Evolutionary conservation across 2,797 vertebrate species (phyloP).

Genomic region (Sebastes diaconus): DNA sequence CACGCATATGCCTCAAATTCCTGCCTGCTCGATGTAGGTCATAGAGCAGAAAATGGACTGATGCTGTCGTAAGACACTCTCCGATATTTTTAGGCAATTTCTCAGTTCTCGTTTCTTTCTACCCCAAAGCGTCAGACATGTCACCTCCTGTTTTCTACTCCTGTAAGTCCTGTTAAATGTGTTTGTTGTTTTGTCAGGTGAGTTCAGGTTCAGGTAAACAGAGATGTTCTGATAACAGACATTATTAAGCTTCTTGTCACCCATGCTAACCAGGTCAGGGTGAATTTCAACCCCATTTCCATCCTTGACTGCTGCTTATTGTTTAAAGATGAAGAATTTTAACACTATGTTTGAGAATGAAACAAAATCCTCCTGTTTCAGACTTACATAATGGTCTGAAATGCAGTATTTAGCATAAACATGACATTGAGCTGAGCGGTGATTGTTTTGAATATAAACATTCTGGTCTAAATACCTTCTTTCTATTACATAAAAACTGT

Average conservation of each 20-base stretch:
- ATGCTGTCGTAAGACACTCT: slow-evolving; percentile 6
- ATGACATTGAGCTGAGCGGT: neutral
- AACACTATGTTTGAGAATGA: neutral
- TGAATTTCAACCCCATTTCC: neutral
- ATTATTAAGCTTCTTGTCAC: neutral
- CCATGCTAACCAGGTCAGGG: neutral
- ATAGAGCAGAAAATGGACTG: slow-evolving; percentile 34
- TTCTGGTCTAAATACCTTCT: neutral
- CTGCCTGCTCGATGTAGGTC: slow-evolving; percentile 33
- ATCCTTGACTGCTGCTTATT: neutral
- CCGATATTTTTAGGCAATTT: neutral
- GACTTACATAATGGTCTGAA: neutral
- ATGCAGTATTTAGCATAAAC: slow-evolving; percentile 38
- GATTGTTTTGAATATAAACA: slow-evolving; percentile 54
- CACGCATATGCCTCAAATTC: slow-evolving; percentile 47
- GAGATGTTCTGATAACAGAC: slow-evolving; percentile 32
- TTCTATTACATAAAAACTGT: neutral
- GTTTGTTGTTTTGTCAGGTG: slow-evolving; percentile 1
- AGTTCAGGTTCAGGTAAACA: neutral
- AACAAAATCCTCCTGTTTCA: slow-evolving; percentile 17
- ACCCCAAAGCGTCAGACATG: neutral
- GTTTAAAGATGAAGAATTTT: slow-evolving; percentile 11
- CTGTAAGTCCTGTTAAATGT: neutral
- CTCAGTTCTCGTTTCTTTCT: slow-evolving; percentile 1
- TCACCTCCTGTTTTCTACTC: neutral